Evolutionary conservation across 2,113 vertebrate species (phyloP), one percentile per base, ranked within the genome.

Genomic region (Hypomesus transpacificus): DNA sequence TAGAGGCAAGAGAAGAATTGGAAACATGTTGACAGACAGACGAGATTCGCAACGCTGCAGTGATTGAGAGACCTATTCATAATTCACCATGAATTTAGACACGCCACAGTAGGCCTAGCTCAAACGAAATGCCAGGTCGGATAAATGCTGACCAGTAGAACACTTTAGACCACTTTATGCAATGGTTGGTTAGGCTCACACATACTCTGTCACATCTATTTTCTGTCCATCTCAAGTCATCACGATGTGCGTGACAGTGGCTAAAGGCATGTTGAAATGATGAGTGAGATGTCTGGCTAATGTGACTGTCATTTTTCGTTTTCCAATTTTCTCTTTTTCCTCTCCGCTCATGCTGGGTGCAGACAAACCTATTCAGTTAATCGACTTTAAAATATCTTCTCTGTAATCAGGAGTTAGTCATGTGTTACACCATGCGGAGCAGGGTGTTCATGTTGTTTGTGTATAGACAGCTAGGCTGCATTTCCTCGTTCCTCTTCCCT

Each of bases 251-350:
- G n/a, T 56, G 54, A 56, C n/a, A 17, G n/a, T 20, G 7, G 8
- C 3, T 1, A 18, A 20, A 56, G 54, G 4, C 16, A 18, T 17
- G 16, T 56, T 17, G n/a, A 56, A 56, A 17, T 18, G 54, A 18
- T 3, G 17, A 56, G 54, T 18, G 16, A 56, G 17, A 17, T n/a
- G 4, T 14, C 63, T 34, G 71, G 75, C 80, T 81, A 78, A 87
- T 86, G 79, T 87, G 80, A 80, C 82, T 85, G 78, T 80, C 80
- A 85, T 87, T 80, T 65, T 16, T 71, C 71, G 26, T 61, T 76
- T 65, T 56, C 16, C 54, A 9, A 46, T 46, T 46, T 46, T 46
- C 17, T 57, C 17, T 5, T 22, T 13, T 22, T 62, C 60, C 22
- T 62, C 22, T 62, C 1, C 11, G 31, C 26, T 24, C 0, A 7